Base-by-base conservation (phyloP, 2,113 vertebrate genomes). In the Bettongia penicillata region DNA sequence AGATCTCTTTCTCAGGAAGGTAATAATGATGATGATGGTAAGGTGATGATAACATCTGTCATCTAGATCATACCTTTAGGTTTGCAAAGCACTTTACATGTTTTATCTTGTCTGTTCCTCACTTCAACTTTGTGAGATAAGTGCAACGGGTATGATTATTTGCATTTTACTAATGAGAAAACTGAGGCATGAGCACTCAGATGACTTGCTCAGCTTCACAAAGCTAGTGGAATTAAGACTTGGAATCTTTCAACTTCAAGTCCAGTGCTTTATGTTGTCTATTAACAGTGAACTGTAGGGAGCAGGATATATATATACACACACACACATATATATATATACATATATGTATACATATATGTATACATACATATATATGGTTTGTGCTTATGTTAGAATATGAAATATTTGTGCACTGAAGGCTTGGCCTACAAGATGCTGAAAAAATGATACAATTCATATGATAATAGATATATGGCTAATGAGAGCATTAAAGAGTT, bases 401-500 rank as follows among this genome's bases (percentile, higher is more conserved):
- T 89, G 95, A 47, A 52, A 0, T 93, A 6, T 55, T 96, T 47
- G 22, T 89, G 91, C 91, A 3, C 51, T 3, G 48, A 23, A 89
- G 43, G 47, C 11, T 95, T 92, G 47, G 25, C 25, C 84, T 93
- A 6, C 28, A 49, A 77, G n/a, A 94, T 95, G 37, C 95, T 94
- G 26, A 57, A 91, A 95, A 94, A 90, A 91, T 48, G 28, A 28
- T 68, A 22, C 90, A 89, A 52, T 77, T 92, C 48, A 91, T 52
- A 22, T 97, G 52, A 89, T 96, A 96, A 96, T 96, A 52, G 43
- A 90, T 49, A 84, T 52, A 8, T 31, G 92, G 61, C n/a, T 95
- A 97, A 97, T 94, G 92, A 97, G 97, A 92, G 94, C 96, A 97
- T 96, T 97, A 97, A 98, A 84, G n/a, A 96, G 53, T 53, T 28